phyloP scores from a whole-genome alignment of 2,888 invertebrate genomes.

The Odontothrips loti region DNA sequence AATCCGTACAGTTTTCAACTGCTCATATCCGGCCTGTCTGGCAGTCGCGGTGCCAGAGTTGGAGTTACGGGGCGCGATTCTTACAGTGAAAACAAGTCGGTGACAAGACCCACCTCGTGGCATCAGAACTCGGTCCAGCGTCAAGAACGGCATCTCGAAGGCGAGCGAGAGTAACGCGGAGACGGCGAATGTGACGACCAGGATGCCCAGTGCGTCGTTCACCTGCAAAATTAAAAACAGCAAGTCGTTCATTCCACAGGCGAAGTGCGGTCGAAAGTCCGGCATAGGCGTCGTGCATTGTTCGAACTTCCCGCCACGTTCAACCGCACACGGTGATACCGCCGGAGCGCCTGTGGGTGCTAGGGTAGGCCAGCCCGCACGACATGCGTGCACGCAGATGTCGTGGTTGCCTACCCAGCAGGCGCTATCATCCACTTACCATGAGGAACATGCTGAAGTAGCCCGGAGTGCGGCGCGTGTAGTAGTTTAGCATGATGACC shows the following conservation, averaged over 20 bases:
- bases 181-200: slow-evolving; percentile 41
- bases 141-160: slow-evolving; percentile 45
- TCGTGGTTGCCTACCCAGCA: too few relatives aligned
- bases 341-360: too few relatives aligned
- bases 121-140: slow-evolving; percentile 39
- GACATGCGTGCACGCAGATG: too few relatives aligned
- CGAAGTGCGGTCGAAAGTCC: too few relatives aligned
- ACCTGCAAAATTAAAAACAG: slow-evolving; percentile 36
- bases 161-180: slow-evolving; percentile 41
- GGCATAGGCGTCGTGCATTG: too few relatives aligned
- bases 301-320: background rate
- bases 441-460: slow-evolving; percentile 43
- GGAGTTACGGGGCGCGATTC: too few relatives aligned
- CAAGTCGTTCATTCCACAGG: too few relatives aligned
- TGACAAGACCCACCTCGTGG: background rate
- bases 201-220: slow-evolving; percentile 42
- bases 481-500: slow-evolving; percentile 43
- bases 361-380: too few relatives aligned
- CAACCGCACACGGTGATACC: too few relatives aligned
- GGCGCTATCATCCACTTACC: slow-evolving; percentile 38
- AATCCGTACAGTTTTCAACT: too few relatives aligned
- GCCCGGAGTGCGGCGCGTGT: slow-evolving; percentile 41
- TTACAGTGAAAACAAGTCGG: background rate
- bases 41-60: too few relatives aligned
- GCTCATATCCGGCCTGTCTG: too few relatives aligned